Evolutionary conservation across 2,797 vertebrate species (phyloP).

Genomic region (Neosalanx taihuensis): DNA sequence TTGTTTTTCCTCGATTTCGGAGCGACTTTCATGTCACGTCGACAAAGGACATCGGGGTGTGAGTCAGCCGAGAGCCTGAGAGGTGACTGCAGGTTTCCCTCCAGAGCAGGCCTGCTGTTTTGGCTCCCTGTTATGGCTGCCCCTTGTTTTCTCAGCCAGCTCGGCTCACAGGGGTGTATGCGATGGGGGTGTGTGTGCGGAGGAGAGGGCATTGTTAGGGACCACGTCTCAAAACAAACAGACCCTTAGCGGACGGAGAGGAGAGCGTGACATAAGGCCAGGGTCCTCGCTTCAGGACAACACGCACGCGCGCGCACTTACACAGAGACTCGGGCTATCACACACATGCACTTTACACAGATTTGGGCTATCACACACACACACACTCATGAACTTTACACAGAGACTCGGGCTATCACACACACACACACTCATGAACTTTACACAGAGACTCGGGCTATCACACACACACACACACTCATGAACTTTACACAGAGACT

Average conservation of each 20-base stretch:
- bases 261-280: conserved; percentile 48
- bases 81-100: conserved; percentile 64
- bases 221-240: conserved; percentile 70
- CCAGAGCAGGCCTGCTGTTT: conserved; percentile 55
- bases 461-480: too few relatives aligned
- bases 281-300: conserved; percentile 9
- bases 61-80: conserved; percentile 63
- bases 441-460: too few relatives aligned
- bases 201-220: conserved; percentile 61
- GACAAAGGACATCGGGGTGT: conserved; percentile 55
- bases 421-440: too few relatives aligned
- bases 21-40: conserved; percentile 63
- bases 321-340: conserved; percentile 8
- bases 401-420: too few relatives aligned
- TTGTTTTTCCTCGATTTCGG: conserved; percentile 67
- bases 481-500: too few relatives aligned
- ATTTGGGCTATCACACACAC: too few relatives aligned
- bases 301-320: conserved; percentile 29
- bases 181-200: conserved; percentile 31
- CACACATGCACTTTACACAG: conserved; percentile 26
- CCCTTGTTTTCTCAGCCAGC: conserved; percentile 67
- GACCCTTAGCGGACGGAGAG: conserved; percentile 38
- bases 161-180: conserved; percentile 41
- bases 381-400: too few relatives aligned
- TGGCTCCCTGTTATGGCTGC: conserved; percentile 65